Evolutionary conservation across 1,140 invertebrate species (phyloP).

Genomic region (Cydia amplana): DNA sequence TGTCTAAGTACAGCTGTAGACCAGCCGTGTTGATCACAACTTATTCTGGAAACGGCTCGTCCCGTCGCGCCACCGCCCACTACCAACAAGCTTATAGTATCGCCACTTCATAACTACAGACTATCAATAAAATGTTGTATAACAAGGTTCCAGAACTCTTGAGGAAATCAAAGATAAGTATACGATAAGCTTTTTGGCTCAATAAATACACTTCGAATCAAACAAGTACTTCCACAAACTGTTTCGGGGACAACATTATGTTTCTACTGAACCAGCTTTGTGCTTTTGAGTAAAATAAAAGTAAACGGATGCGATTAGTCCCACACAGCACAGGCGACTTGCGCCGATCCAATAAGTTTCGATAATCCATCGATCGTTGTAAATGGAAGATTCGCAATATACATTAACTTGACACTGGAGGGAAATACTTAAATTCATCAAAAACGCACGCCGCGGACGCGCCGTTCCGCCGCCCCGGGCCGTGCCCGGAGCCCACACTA

Average conservation of each 20-base stretch:
- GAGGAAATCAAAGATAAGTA: not conserved
- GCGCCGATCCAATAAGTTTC: not conserved
- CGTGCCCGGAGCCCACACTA: slow-evolving; percentile 34
- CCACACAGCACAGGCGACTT: not conserved
- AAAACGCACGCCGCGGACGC: slow-evolving; percentile 42
- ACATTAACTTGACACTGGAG: slow-evolving; percentile 21
- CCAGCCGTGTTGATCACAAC: slow-evolving; percentile 53
- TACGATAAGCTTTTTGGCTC: slow-evolving; percentile 15
- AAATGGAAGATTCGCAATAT: slow-evolving; percentile 29
- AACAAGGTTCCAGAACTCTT: not conserved
- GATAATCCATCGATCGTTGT: not conserved
- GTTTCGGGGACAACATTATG: not conserved
- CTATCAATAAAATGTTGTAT: not conserved
- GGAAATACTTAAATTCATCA: slow-evolving; percentile 30
- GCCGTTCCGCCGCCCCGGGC: slow-evolving; percentile 45
- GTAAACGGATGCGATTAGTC: not conserved
- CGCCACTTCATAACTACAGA: not conserved
- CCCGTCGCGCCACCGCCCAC: slow-evolving; percentile 40
- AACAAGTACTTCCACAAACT: slow-evolving; percentile 27
- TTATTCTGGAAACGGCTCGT: slow-evolving; percentile 57
- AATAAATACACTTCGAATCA: not conserved
- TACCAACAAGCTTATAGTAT: slow-evolving; percentile 46
- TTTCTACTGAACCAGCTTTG: slow-evolving; percentile 18
- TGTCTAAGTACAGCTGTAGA: slow-evolving; percentile 55
- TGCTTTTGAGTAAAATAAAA: not conserved